Conservation (phyloP, 1,140 invertebrate genomes). For the Drosophila busckii region DNA sequence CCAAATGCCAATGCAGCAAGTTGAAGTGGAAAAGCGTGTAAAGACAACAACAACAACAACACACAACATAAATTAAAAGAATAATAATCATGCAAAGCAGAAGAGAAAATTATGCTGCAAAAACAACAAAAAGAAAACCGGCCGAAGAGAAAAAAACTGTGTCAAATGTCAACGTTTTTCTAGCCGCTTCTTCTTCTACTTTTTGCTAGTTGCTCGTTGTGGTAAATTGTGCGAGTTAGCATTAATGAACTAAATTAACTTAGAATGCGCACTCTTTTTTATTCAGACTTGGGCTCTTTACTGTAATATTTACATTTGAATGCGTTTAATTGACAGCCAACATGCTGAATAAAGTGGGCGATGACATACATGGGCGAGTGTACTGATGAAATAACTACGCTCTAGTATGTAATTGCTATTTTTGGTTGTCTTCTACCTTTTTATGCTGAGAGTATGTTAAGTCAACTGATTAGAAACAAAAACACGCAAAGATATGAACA, state of each 20-base stretch:
- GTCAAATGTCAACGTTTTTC: slow-evolving; percentile 60
- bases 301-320: slow-evolving; percentile 26
- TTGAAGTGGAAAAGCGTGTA: slow-evolving; percentile 62
- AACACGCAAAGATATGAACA: too few species aligned
- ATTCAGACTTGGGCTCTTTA: slow-evolving; percentile 14
- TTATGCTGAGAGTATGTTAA: slow-evolving; percentile 2
- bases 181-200: slow-evolving; percentile 11
- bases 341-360: slow-evolving; percentile 22
- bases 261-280: slow-evolving; percentile 44
- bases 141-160: slow-evolving; percentile 34
- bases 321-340: slow-evolving; percentile 44
- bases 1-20: slow-evolving; percentile 55
- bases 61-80: slow-evolving; percentile 18
- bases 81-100: slow-evolving; percentile 42
- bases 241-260: slow-evolving; percentile 69
- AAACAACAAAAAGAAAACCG: slow-evolving; percentile 20
- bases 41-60: slow-evolving; percentile 19
- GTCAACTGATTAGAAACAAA: slow-evolving; percentile 46
- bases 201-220: slow-evolving; percentile 39
- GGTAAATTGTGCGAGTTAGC: slow-evolving; percentile 68
- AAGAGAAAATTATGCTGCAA: slow-evolving; percentile 54
- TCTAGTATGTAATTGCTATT: slow-evolving; percentile 61
- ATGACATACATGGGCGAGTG: neutral
- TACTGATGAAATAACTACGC: neutral
- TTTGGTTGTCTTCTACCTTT: slow-evolving; percentile 32